phyloP scores from a whole-genome alignment of 64 coral and sea anemone genomes.

The Actinia equina region DNA sequence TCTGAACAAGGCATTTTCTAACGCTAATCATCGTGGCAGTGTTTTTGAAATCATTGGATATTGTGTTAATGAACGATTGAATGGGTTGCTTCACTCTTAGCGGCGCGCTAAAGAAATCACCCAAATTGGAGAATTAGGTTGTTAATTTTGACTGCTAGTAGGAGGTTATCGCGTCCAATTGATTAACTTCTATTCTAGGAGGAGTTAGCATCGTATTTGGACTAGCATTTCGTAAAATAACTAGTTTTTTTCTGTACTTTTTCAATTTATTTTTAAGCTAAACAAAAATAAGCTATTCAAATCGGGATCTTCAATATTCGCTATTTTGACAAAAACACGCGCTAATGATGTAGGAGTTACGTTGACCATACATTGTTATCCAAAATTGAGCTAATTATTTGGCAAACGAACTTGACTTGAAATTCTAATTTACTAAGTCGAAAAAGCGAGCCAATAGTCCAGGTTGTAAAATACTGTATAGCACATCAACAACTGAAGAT shows the following conservation, averaged over 20 bases:
- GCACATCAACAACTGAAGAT: not conserved
- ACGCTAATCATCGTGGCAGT: not conserved
- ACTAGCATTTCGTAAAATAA: not conserved
- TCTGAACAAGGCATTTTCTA: not conserved
- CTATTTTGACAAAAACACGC: not conserved
- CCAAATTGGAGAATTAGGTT: not conserved
- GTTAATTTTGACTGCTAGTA: not conserved
- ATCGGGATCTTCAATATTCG: too few species aligned
- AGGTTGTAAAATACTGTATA: not conserved
- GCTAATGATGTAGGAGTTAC: not conserved
- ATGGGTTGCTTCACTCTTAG: not conserved
- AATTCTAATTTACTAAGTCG: not conserved
- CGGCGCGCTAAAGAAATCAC: not conserved
- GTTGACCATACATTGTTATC: not conserved
- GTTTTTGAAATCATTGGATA: not conserved
- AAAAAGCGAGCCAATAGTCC: not conserved
- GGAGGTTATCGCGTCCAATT: not conserved
- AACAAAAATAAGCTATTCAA: not conserved
- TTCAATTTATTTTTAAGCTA: not conserved
- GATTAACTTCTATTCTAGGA: not conserved
- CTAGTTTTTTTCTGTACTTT: not conserved
- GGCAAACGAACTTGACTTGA: not conserved
- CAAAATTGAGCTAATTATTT: not conserved
- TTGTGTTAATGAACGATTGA: not conserved
- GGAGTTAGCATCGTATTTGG: not conserved